These are phyloP conservation scores for Arnoldichthys spilopterus DNA, from an alignment of 2,797 vertebrate species.

Conservation along the genomic window DNA sequence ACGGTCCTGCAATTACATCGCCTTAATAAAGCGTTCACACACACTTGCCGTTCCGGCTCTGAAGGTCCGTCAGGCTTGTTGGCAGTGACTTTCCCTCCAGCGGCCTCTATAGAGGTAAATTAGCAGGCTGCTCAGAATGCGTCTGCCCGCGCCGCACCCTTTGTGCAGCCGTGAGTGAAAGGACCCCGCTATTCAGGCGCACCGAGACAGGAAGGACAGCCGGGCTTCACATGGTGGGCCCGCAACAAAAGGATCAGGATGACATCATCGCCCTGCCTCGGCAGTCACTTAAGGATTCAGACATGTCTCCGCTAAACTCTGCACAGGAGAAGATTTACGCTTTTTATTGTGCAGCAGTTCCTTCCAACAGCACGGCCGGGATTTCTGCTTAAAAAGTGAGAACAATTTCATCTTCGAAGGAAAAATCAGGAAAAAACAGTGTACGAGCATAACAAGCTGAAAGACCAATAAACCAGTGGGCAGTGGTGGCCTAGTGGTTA, in stretches of 20 bases:
- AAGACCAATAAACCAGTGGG: too few species aligned
- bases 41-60: constrained; percentile 9
- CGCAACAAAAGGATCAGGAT: constrained; percentile 58
- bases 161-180: constrained; percentile 63
- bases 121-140: constrained; percentile 59
- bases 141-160: constrained; percentile 42
- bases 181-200: constrained; percentile 63
- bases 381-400: too few species aligned
- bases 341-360: background rate
- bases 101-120: constrained; percentile 62
- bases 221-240: constrained; percentile 54
- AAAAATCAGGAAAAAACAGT: too few species aligned
- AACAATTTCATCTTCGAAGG: too few species aligned
- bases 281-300: constrained; percentile 50
- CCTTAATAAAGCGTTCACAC: constrained; percentile 62
- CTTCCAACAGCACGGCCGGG: too few species aligned
- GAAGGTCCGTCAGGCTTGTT: constrained; percentile 14
- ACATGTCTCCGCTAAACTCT: constrained; percentile 33
- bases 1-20: constrained; percentile 53
- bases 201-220: constrained; percentile 62
- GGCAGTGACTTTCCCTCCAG: constrained; percentile 31
- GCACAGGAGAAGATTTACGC: background rate
- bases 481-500: too few species aligned
- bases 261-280: constrained; percentile 67
- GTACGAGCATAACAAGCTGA: too few species aligned